phyloP scores from a whole-genome alignment of 2,888 invertebrate genomes.

The Steinernema hermaphroditum region DNA sequence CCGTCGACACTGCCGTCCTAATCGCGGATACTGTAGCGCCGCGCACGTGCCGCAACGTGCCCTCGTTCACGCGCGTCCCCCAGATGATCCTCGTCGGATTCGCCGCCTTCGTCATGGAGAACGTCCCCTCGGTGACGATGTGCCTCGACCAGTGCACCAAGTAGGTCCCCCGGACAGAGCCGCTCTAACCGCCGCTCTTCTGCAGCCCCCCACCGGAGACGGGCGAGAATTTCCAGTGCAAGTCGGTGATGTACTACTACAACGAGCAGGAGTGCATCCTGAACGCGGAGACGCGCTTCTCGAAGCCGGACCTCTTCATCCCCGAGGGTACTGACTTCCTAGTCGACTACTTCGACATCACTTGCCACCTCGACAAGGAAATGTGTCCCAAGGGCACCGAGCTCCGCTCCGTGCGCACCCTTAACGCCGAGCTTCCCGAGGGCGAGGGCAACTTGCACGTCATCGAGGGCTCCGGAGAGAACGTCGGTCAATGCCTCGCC shows the following conservation, averaged over 20 bases:
- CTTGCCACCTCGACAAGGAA: constrained; percentile 61
- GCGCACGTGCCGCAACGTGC: constrained; percentile 63
- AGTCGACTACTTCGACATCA: constrained; percentile 66
- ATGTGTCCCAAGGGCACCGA: constrained; percentile 60
- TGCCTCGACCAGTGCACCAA: constrained; percentile 66
- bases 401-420: constrained; percentile 54
- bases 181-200: not conserved
- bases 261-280: constrained; percentile 66
- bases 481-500: constrained; percentile 53
- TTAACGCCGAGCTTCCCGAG: constrained; percentile 64
- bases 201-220: constrained; percentile 65
- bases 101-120: constrained; percentile 67
- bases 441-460: constrained; percentile 63
- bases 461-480: constrained; percentile 51
- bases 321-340: constrained; percentile 52
- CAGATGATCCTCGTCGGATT: constrained; percentile 67
- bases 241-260: constrained; percentile 67
- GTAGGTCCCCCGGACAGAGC: constrained; percentile 37
- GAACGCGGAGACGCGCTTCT: constrained; percentile 63
- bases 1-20: not conserved
- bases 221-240: constrained; percentile 64
- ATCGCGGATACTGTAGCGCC: constrained; percentile 52
- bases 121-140: constrained; percentile 65
- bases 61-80: constrained; percentile 64
- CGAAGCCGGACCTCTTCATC: constrained; percentile 66